These are phyloP conservation scores for Istiophorus platypterus DNA, from an alignment of 2,113 vertebrate genomes.

Conservation along the genomic window DNA sequence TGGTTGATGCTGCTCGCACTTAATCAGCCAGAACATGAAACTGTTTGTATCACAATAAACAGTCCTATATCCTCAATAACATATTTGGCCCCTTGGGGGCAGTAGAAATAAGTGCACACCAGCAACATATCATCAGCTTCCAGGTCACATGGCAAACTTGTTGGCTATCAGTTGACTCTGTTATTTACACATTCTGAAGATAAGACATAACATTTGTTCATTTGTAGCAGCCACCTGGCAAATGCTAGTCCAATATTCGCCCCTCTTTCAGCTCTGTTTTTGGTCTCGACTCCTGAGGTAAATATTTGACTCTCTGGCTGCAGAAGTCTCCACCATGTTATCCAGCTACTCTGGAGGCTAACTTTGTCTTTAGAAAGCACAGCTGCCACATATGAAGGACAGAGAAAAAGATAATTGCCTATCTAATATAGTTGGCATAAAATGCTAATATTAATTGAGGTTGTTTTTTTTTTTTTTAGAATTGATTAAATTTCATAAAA, in stretches of 20 bases:
- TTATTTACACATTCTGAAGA: not conserved
- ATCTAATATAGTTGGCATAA: not conserved
- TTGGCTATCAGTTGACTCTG: not conserved
- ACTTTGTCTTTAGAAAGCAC: not conserved
- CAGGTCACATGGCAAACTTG: not conserved
- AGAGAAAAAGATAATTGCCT: not conserved
- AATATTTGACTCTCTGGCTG: not conserved
- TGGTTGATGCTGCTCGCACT: no score
- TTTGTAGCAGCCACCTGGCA: no score
- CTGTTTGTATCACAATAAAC: no score
- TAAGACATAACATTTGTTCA: not conserved
- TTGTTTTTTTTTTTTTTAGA: no score
- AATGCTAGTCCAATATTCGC: no score
- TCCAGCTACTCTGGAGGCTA: not conserved
- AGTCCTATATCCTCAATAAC: no score
- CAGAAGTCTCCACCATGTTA: not conserved
- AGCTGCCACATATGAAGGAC: not conserved
- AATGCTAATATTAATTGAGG: not conserved
- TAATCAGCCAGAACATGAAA: no score
- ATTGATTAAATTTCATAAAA: not conserved
- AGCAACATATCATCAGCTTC: not conserved
- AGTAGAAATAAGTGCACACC: not conserved
- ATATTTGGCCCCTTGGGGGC: no score
- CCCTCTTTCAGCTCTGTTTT: not conserved
- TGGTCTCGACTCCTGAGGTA: not conserved